Evolutionary conservation across 2,113 vertebrate genomes (phyloP).

Genomic region (Acinonyx jubatus): DNA sequence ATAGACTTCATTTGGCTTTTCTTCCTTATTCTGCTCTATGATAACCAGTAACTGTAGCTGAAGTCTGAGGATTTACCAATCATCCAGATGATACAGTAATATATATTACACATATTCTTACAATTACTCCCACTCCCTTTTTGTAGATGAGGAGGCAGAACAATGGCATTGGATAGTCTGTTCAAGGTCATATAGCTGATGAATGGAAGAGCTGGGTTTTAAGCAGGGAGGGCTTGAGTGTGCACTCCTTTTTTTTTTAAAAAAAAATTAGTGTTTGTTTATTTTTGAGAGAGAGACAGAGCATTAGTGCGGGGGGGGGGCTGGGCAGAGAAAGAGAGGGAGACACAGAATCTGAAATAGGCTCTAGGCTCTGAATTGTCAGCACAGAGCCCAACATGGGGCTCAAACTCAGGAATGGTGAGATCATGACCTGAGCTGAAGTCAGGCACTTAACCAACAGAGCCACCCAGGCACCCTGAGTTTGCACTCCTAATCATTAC

Average conservation of each 20-base stretch:
- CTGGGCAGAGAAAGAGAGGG: too few species aligned
- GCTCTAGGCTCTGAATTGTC: too few species aligned
- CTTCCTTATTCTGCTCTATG: background rate
- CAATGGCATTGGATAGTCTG: background rate
- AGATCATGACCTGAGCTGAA: too few species aligned
- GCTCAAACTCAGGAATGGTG: too few species aligned
- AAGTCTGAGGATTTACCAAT: background rate
- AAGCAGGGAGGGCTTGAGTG: background rate
- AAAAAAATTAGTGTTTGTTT: too few species aligned
- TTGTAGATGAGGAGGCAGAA: background rate
- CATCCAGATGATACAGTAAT: background rate
- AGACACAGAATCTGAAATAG: too few species aligned
- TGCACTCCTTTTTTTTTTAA: too few species aligned
- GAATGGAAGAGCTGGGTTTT: background rate
- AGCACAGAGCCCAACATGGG: too few species aligned
- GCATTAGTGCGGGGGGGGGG: too few species aligned
- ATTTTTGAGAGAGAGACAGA: too few species aligned
- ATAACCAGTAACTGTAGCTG: background rate
- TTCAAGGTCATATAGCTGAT: background rate
- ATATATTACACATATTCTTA: background rate
- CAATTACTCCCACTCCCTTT: background rate
- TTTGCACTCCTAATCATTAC: background rate
- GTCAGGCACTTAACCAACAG: too few species aligned
- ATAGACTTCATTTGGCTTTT: background rate
- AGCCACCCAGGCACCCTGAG: too few species aligned